Percentiles rank a stretch among this genome's conserved stretches.
These are phyloP conservation scores for Pitta sordida DNA, from an alignment of 2,113 vertebrate genomes.

Conservation along the genomic window DNA sequence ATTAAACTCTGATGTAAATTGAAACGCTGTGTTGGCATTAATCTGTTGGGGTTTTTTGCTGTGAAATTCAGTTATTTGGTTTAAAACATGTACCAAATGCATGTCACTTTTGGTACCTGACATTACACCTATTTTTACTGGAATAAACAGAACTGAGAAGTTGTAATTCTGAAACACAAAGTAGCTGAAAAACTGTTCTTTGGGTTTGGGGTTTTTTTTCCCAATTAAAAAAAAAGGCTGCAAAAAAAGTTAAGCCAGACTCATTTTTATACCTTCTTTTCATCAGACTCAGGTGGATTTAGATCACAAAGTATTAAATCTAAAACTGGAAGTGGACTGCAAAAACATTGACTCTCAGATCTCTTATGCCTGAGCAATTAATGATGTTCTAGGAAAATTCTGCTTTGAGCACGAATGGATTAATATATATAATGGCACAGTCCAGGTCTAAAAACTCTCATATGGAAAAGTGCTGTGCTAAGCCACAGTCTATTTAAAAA, in stretches of 20 bases:
- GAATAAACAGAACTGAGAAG: neutral
- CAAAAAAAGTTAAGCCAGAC: neutral
- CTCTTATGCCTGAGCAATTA: neutral
- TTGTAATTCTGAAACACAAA: constrained; percentile 9
- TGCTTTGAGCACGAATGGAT: neutral
- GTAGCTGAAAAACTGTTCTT: constrained; percentile 10
- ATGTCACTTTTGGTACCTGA: neutral
- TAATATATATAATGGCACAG: constrained; percentile 41
- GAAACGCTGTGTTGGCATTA: neutral
- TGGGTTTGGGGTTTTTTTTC: too few relatives aligned
- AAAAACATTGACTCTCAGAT: neutral
- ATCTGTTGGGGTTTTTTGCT: neutral
- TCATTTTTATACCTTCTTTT: neutral
- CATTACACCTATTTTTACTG: neutral
- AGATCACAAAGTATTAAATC: neutral
- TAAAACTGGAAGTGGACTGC: neutral
- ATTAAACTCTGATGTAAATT: neutral
- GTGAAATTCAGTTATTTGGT: neutral
- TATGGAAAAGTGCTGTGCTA: constrained; percentile 36
- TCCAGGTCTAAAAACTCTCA: neutral
- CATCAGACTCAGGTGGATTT: neutral
- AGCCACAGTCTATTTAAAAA: neutral
- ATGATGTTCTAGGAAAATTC: constrained; percentile 25
- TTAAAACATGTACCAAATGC: neutral
- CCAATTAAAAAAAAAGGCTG: neutral